These are phyloP conservation scores for Caenorhabditis latens DNA, from an alignment of 1,140 invertebrate species.

Conservation along the genomic window DNA sequence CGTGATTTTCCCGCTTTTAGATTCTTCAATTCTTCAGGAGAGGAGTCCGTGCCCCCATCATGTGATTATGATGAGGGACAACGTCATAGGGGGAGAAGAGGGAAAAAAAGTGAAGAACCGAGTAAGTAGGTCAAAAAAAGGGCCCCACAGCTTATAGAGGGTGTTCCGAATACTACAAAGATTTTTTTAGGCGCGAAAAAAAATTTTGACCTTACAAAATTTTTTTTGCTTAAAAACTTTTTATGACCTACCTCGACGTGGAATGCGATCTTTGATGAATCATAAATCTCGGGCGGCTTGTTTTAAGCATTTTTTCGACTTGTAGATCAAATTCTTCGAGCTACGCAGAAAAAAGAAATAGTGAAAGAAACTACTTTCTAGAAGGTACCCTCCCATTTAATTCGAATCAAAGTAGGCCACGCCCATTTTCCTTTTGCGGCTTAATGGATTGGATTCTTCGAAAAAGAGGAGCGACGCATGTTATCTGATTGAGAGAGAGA, in stretches of 20 bases:
- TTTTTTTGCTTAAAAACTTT: too few relatives aligned
- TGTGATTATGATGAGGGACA: conserved; percentile 40
- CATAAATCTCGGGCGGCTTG: conserved; percentile 43
- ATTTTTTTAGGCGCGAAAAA: not conserved
- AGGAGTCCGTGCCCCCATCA: conserved; percentile 19
- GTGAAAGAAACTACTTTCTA: not conserved
- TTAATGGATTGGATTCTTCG: conserved; percentile 32
- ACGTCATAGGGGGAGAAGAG: not conserved
- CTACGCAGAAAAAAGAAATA: not conserved
- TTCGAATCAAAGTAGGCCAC: conserved; percentile 24
- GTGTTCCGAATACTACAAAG: not conserved
- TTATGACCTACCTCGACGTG: conserved; percentile 21
- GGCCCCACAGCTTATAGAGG: not conserved
- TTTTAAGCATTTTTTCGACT: not conserved
- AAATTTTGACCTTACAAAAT: too few relatives aligned
- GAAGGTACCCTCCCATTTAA: not conserved
- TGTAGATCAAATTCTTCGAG: not conserved
- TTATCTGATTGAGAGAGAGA: conserved; percentile 41
- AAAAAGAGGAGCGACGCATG: not conserved
- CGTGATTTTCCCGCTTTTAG: not conserved
- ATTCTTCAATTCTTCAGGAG: not conserved
- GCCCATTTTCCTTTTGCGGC: not conserved
- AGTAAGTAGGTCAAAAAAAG: not conserved
- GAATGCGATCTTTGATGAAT: conserved; percentile 20
- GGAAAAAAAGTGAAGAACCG: not conserved